Conservation (phyloP, 2,113 vertebrate species). For the Poicephalus gulielmi region DNA sequence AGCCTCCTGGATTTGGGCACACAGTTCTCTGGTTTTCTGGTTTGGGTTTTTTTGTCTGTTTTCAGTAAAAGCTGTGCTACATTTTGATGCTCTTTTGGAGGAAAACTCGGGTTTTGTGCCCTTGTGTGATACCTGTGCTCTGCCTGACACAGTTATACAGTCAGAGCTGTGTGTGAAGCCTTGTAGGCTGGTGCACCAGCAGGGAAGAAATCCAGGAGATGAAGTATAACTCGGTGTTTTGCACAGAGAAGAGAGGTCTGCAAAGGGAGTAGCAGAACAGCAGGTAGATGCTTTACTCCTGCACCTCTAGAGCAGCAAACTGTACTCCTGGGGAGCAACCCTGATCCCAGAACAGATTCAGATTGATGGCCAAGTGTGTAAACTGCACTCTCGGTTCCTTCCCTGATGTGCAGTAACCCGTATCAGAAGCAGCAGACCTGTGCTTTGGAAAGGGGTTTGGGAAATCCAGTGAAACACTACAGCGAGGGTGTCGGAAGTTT, state of each 20-base stretch:
- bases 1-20: not conserved
- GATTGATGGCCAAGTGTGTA: not conserved
- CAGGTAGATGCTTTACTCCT: not conserved
- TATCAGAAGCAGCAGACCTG: not conserved
- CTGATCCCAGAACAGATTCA: not conserved
- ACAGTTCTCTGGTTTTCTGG: not conserved
- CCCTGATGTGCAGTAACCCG: fast-evolving
- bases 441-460: not conserved
- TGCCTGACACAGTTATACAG: not conserved
- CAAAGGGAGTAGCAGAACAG: not conserved
- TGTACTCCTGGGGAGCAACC: not conserved
- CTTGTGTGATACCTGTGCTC: not conserved
- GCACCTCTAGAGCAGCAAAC: not conserved
- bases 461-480: not conserved
- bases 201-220: too few relatives aligned
- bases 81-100: not conserved
- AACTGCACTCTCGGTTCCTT: fast-evolving
- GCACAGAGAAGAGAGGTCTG: not conserved
- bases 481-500: not conserved
- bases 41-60: not conserved
- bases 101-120: not conserved
- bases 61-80: not conserved
- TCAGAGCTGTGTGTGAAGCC: not conserved
- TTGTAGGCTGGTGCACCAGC: not conserved
- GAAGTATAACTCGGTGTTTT: not conserved